Base-by-base conservation (phyloP, 2,888 invertebrate genomes). In the Thymelicus lineola region DNA sequence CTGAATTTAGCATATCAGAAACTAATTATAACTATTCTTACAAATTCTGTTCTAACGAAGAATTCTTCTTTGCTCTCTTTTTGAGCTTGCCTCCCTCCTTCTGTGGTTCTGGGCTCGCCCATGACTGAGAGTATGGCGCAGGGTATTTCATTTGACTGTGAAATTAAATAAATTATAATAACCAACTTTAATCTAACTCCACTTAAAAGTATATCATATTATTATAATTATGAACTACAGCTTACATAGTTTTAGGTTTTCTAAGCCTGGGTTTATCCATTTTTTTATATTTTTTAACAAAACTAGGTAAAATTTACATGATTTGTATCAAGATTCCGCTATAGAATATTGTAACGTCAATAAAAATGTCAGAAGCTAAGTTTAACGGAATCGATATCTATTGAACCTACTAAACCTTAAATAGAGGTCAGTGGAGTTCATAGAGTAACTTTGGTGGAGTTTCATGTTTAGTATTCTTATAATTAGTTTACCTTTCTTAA, bases 61-160 rank as follows among this genome's bases (percentile, higher is more conserved):
- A 7, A 42, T 55, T 70, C 58, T 48, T 63, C 48, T 62, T 72
- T 15, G 14, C 45, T 12, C 50, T 53, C 5, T 35, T 70, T 2
- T 59, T 59, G 10, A 20, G 28, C 20, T 66, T 66, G 0, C 14
- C 50, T 6, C 15, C 7, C 14, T 58, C 60, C 10, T 53, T 71
- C 38, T 36, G 65, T 0, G 42, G 58, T 0, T 53, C 68, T 0
- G 65, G 53, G 9, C 72, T 72, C 4, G 66, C 38, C 73, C 72
- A 75, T 0, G 75, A 74, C 10, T 74, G 74, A 0, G 75, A 73
- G 20, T 76, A 76, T 2, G 71, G 75, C 0, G 74, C 75, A 7
- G 76, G 76, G 48, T 76, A 76, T 17, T 73, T 74, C 61, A 76
- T 76, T 66, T 71, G 67, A 53, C 71, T 72, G 58, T 15, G 28